Evolutionary conservation across 2,888 invertebrate genomes (phyloP).

Genomic region (Scaptomyza reducta): DNA sequence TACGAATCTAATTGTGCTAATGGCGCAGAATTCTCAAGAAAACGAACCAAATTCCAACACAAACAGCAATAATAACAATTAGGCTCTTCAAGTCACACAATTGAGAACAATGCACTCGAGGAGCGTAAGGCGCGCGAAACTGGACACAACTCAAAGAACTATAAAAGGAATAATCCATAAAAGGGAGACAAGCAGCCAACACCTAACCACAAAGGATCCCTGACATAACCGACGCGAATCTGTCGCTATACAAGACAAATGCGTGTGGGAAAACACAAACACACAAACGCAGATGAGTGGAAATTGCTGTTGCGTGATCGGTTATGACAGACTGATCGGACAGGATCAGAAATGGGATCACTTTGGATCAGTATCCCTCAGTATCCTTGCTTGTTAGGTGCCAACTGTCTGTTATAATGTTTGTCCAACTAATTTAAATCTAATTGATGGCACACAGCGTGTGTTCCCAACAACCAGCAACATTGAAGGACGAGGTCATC

Average conservation of each 20-base stretch:
- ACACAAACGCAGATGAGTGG: neutral
- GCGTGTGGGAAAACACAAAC: conserved; percentile 51
- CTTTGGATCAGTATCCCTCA: neutral
- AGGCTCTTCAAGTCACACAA: conserved; percentile 41
- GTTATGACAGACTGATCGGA: conserved; percentile 33
- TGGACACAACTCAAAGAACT: conserved; percentile 29
- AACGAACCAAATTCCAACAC: conserved; percentile 11
- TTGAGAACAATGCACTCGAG: conserved; percentile 33
- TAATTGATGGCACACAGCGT: conserved; percentile 63
- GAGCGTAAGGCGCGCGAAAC: conserved; percentile 43
- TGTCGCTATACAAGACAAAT: neutral
- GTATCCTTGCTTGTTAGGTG: conserved; percentile 27
- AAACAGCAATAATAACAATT: conserved; percentile 55
- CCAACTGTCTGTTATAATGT: conserved; percentile 34
- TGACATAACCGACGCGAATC: conserved; percentile 10
- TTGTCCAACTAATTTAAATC: conserved; percentile 59
- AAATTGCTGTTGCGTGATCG: conserved; percentile 34
- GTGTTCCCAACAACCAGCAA: conserved; percentile 39
- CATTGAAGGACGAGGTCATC: conserved; percentile 43
- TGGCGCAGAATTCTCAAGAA: conserved; percentile 74
- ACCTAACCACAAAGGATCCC: conserved; percentile 45
- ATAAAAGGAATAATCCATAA: neutral
- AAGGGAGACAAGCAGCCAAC: conserved; percentile 25
- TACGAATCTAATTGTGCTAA: conserved; percentile 81
- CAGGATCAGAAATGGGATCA: neutral